Base-by-base conservation (phyloP, 2,113 vertebrate genomes). In the Trachemys scripta region DNA sequence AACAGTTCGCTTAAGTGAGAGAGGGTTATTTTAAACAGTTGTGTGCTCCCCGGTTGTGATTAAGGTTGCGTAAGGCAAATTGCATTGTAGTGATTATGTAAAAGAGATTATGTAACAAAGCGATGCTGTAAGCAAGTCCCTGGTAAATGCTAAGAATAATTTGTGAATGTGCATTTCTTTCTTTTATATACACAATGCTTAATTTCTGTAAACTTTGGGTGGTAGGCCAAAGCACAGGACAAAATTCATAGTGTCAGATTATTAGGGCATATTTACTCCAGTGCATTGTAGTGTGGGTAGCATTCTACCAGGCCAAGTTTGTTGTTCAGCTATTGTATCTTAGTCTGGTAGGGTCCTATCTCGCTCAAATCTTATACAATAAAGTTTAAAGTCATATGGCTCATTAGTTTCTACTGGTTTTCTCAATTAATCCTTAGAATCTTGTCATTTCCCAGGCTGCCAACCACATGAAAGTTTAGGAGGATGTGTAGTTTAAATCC, bases 71-170 rank as follows among this genome's bases (percentile, higher is more conserved):
- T 95, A 96, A 98, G 95, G 85, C 87, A 95, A 69, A 86, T 83
- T 91, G 87, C 82, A 84, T 90, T 1, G 0, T 85, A 82, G 90
- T 82, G 94, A 94, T 98, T 98, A 97, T 90, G 54, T 96, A 97
- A 97, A 96, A 95, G 87, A 87, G 91, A 87, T 98, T 97, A 97
- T 90, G 85, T 97, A 98, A 98, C 80, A 2, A 86, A 81, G 85
- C 93, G 95, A 95, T 96, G 97, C 92, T 87, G 84, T 97, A 97
- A 96, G 97, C 56, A 25, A 88, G 94, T 97, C 95, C 90, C 89
- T 25, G 17, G 89, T 93, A 94, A 87, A 35, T 0, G 20, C 87
- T 94, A 96, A 91, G 91, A 96, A 94, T 96, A 95, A 93, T 87
- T 86, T 22, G 83, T 2, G 16, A 93, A 94, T 76, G 65, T 87